Base-by-base conservation (phyloP, 2,888 invertebrate genomes). In the Trachelus stipa region DNA sequence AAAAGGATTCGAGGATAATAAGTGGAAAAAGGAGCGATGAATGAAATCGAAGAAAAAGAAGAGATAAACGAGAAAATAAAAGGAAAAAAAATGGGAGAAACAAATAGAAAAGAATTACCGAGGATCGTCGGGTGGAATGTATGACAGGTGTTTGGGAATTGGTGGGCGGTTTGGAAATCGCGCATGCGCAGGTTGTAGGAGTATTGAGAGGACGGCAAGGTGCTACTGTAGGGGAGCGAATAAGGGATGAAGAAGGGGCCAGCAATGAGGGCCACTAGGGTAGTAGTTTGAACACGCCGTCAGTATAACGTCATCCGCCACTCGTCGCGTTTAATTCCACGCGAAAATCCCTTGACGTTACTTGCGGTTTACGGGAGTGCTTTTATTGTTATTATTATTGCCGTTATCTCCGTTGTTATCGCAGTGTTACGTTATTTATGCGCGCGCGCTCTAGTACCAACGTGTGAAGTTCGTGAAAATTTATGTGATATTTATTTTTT, bases 241-340 rank as follows among this genome's bases (percentile, higher is more conserved):
- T 34, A 69, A 33, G 69, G 68, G 69, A 69, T 35, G 34, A 73
- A 73, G 68, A 75, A 77, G 34, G 73, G 71, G 74, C 40, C 73
- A 75, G 73, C 56, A 87, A 88, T 87, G 85, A 85, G 88, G 86
- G 88, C 86, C 84, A 88, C 84, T 88, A 85, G 88, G 88, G 86
- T 87, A 89, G 88, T 86, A 85, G 88, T 88, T 82, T 80, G 78
- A 81, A 79, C 80, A 80, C 81, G 77, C 78, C 79, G 77, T 83
- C 84, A 84, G 84, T 84, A 75, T 78, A 82, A 77, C 80, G 82
- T 80, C 80, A 82, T 82, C 83, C 83, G 83, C 81, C 82, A 81
- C 78, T 81, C 82, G 80, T 81, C 80, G 82, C 79, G 83, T 79
- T 76, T 80, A 73, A 73, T 75, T 40, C 31, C 69, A 73, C 80